phyloP scores from a whole-genome alignment of 1,140 invertebrate species.

The Cydia fagiglandana region DNA sequence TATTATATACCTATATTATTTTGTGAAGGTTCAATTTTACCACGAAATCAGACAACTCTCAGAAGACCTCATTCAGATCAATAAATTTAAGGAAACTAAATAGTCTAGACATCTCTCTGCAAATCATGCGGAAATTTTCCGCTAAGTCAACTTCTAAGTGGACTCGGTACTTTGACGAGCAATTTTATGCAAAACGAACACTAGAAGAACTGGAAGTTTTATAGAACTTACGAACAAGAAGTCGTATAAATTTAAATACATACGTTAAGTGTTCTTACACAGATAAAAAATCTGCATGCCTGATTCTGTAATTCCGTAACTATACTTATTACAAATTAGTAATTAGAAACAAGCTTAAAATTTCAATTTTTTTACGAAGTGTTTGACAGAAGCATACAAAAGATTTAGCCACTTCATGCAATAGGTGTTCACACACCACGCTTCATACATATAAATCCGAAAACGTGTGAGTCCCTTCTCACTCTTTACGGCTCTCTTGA shows the following conservation, averaged over 20 bases:
- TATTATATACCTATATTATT: background rate
- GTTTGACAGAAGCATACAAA: too few relatives aligned
- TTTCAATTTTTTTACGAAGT: too few relatives aligned
- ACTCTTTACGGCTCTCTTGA: background rate
- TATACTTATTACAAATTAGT: too few relatives aligned
- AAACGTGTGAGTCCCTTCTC: background rate
- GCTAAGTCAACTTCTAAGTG: slow-evolving; percentile 9
- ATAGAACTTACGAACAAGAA: background rate
- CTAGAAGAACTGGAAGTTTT: slow-evolving; percentile 11
- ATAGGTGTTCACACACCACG: too few relatives aligned
- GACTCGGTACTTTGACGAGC: slow-evolving; percentile 1
- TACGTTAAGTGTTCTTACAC: too few relatives aligned
- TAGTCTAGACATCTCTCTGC: slow-evolving; percentile 5
- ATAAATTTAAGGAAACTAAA: background rate
- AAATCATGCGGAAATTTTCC: slow-evolving; percentile 4
- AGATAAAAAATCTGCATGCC: too few relatives aligned
- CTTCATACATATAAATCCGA: too few relatives aligned
- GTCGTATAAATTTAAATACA: too few relatives aligned
- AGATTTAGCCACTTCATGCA: too few relatives aligned
- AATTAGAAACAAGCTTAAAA: too few relatives aligned
- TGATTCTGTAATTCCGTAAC: too few relatives aligned
- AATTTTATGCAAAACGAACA: slow-evolving; percentile 13
- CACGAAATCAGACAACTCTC: background rate
- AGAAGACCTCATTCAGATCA: background rate
- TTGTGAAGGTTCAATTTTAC: background rate